Evolutionary conservation across 2,113 vertebrate species (phyloP), one percentile per base, ranked within the genome.

Genomic region (Mesoclemmys tuberculata): DNA sequence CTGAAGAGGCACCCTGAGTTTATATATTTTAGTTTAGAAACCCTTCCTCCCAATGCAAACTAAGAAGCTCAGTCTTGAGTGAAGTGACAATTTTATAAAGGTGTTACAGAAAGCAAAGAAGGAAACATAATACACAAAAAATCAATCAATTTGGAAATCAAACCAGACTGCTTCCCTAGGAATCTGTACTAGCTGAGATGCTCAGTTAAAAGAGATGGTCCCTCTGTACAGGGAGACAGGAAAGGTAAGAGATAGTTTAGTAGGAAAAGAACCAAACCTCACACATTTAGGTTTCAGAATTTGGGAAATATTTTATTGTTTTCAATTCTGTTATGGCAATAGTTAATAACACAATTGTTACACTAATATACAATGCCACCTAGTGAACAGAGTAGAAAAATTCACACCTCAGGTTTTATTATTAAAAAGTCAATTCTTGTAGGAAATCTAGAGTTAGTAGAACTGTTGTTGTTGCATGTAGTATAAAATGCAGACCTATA

Each of bases 351-450:
- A 80, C 22, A 56, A 84, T 64, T 86, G 56, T 92, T 88, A 84
- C 24, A 79, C 88, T 96, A 92, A 94, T 13, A 61, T 86, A 89
- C 85, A 82, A 96, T 87, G 93, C 88, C 95, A 98, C 75, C 94
- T 97, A 97, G 95, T 92, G 95, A 89, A 71, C 48, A 46, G 26
- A 71, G 35, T 12, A 5, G 13, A 86, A 95, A 92, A 94, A 93
- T 78, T 35, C 18, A 80, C 0, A 8, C 46, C 89, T 11, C 58
- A 49, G 27, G 49, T 49, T 84, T 93, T 22, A 49, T 49, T 46
- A 46, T 46, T 46, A 46, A 51, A 93, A 94, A 11, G 18, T 35
- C 52, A 11, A 14, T 19, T 54, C 8, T 51, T 78, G 26, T 22
- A 80, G 21, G 24, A 95, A 90, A 58, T 54, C 1, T 1, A 77